Percentiles rank a stretch among this genome's conserved stretches.
These are phyloP conservation scores for Antennarius maculatus DNA, from an alignment of 2,797 vertebrate genomes.

Conservation along the genomic window DNA sequence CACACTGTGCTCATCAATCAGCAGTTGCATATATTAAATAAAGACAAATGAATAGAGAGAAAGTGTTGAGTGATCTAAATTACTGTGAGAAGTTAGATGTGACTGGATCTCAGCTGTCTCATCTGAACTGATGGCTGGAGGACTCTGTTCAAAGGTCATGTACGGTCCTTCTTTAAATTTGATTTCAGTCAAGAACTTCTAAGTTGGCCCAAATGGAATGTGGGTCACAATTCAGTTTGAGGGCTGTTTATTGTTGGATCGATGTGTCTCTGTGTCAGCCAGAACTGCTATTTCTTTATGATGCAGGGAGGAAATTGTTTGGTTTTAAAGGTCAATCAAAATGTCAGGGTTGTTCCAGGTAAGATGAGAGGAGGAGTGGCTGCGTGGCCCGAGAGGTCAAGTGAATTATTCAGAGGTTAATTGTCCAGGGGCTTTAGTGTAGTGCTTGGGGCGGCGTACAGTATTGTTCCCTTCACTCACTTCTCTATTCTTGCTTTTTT, in stretches of 20 bases:
- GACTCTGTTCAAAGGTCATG: neutral
- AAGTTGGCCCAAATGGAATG: neutral
- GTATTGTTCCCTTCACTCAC: slow-evolving; percentile 37
- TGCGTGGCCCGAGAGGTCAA: slow-evolving; percentile 62
- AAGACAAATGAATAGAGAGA: neutral
- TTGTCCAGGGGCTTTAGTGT: slow-evolving; percentile 59
- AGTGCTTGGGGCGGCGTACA: slow-evolving; percentile 18
- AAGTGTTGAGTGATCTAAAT: neutral
- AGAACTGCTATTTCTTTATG: neutral
- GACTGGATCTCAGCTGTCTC: neutral
- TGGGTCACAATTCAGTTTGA: neutral
- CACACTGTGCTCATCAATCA: too few relatives aligned
- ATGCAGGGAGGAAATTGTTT: slow-evolving; percentile 22
- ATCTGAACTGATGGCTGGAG: neutral
- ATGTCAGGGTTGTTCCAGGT: slow-evolving; percentile 68
- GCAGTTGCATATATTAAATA: neutral
- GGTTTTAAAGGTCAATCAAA: slow-evolving; percentile 67
- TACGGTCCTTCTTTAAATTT: neutral
- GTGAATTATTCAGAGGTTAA: slow-evolving; percentile 79
- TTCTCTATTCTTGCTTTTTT: slow-evolving; percentile 37
- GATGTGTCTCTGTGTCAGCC: neutral
- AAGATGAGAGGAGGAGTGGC: slow-evolving; percentile 72
- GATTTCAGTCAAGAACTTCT: neutral
- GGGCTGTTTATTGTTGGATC: neutral
- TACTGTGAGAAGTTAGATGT: neutral